These are phyloP conservation scores for Pipistrellus nathusii DNA, from an alignment of 2,797 vertebrate species.

Conservation along the genomic window DNA sequence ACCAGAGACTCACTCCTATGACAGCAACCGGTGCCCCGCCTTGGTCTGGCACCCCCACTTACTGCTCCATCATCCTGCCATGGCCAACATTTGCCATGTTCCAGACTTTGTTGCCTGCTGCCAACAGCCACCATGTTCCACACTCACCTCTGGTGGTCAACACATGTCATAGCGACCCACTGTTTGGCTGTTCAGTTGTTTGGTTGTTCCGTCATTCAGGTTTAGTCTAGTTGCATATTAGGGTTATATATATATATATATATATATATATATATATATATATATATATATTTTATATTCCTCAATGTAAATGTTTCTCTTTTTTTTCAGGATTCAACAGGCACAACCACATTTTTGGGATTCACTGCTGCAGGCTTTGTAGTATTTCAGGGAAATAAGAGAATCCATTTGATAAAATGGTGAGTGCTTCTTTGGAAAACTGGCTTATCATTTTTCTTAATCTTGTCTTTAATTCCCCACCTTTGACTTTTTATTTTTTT, in stretches of 20 bases:
- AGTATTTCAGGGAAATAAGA: constrained; percentile 99
- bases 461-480: background rate
- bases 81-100: too few species aligned
- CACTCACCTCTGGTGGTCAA: too few species aligned
- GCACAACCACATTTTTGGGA: constrained; percentile 96
- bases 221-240: too few species aligned
- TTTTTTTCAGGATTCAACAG: constrained; percentile 94
- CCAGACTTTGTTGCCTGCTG: too few species aligned
- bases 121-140: too few species aligned
- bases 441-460: background rate
- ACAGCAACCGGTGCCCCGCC: accelerated
- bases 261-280: too few species aligned
- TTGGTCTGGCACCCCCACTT: too few species aligned
- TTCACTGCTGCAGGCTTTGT: constrained; percentile 98
- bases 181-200: too few species aligned
- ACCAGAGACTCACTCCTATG: too few species aligned
- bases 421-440: constrained; percentile 85
- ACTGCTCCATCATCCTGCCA: too few species aligned
- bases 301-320: constrained; percentile 49
- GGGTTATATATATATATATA: background rate
- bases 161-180: too few species aligned
- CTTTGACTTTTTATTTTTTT: background rate
- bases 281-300: constrained; percentile 18
- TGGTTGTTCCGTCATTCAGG: too few species aligned
- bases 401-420: constrained; percentile 98